These are phyloP conservation scores for Gonioctena quinquepunctata DNA, from an alignment of 1,140 invertebrate species.

Conservation along the genomic window DNA sequence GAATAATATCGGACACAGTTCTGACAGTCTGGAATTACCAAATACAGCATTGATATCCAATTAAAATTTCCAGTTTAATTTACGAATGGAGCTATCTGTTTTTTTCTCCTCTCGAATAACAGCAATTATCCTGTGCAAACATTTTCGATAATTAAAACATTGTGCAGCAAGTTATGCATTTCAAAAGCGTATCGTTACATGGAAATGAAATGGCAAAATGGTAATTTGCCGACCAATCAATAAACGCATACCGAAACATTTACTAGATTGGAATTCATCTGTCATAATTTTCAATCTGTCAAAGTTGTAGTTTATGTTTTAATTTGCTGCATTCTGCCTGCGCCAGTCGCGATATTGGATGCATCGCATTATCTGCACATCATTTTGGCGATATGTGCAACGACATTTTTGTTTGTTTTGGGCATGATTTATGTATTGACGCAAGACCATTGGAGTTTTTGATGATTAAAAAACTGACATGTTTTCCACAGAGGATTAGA, in stretches of 20 bases:
- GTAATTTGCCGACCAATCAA: background rate
- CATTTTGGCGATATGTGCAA: no score
- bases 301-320: background rate
- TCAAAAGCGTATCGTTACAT: background rate
- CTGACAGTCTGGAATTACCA: no score
- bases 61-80: background rate
- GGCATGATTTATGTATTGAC: no score
- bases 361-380: no score
- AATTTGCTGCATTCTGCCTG: background rate
- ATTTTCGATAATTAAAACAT: slow-evolving; percentile 13
- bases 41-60: background rate
- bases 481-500: no score
- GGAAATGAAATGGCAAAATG: background rate
- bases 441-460: no score
- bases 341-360: no score
- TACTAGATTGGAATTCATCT: background rate
- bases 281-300: background rate
- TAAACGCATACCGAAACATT: background rate
- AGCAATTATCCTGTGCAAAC: background rate
- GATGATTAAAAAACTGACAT: no score
- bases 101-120: background rate
- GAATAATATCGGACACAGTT: no score
- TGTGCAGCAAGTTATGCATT: slow-evolving; percentile 2
- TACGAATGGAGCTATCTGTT: background rate
- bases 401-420: no score